Conservation (phyloP, 1,140 invertebrate species). For the Drosophila ficusphila region DNA sequence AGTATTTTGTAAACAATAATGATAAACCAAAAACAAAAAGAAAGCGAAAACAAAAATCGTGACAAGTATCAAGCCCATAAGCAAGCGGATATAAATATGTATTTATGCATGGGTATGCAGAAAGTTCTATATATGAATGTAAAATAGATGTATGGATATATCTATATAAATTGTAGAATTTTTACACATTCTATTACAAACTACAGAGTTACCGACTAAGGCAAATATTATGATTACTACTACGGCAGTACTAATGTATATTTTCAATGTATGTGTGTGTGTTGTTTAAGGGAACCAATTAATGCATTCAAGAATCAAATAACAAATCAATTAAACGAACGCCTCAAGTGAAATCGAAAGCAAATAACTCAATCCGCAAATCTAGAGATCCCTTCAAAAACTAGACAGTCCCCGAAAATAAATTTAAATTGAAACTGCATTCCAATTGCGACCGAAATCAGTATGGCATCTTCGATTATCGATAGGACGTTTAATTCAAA, state of each 20-base stretch:
- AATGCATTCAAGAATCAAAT: slow-evolving; percentile 64
- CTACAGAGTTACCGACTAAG: slow-evolving; percentile 44
- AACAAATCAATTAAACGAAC: slow-evolving; percentile 66
- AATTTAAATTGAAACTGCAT: slow-evolving; percentile 26
- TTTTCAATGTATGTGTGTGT: slow-evolving; percentile 60
- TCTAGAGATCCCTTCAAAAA: slow-evolving; percentile 10
- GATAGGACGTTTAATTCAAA: slow-evolving; percentile 58
- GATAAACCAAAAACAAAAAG: slow-evolving; percentile 51
- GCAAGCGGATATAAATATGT: slow-evolving; percentile 35
- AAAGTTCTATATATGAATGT: slow-evolving; percentile 33
- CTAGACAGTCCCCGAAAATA: slow-evolving; percentile 5
- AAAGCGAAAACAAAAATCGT: slow-evolving; percentile 14
- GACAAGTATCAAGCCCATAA: slow-evolving; percentile 31
- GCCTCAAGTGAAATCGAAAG: slow-evolving; percentile 49
- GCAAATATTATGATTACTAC: slow-evolving; percentile 39
- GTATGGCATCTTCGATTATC: slow-evolving; percentile 28
- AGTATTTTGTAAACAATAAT: slow-evolving; percentile 84
- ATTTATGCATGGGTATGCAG: slow-evolving; percentile 36
- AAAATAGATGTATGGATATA: slow-evolving; percentile 45
- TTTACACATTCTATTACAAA: slow-evolving; percentile 53
- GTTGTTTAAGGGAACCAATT: slow-evolving; percentile 72
- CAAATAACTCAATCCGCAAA: slow-evolving; percentile 26
- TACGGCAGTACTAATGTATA: slow-evolving; percentile 42
- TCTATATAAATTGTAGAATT: slow-evolving; percentile 50
- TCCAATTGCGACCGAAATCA: slow-evolving; percentile 14